Conservation (phyloP, 2,888 invertebrate species). For the Pristionchus maxplancki region DNA sequence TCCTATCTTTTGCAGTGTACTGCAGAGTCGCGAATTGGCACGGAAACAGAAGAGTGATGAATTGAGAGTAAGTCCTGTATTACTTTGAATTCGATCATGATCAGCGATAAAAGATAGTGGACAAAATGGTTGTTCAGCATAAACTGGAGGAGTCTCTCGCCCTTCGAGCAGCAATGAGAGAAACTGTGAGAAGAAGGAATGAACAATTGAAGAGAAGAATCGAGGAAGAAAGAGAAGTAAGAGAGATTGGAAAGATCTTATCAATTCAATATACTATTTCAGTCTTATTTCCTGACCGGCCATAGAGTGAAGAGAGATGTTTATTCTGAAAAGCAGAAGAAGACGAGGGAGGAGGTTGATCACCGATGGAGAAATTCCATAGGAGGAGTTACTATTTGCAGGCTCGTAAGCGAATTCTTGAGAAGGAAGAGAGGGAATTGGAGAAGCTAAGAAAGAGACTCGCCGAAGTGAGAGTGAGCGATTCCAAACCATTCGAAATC, state of each 20-base stretch:
- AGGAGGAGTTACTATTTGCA: neutral
- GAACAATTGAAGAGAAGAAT: neutral
- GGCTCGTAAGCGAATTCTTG: neutral
- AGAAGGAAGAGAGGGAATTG: constrained; percentile 5
- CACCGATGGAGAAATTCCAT: neutral
- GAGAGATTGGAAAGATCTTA: too few species aligned
- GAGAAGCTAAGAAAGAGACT: constrained; percentile 8
- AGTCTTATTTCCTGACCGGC: neutral
- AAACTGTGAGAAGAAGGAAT: neutral
- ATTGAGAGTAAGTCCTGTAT: constrained; percentile 37
- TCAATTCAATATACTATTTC: too few species aligned
- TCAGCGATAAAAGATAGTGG: neutral
- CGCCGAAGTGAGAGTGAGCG: neutral
- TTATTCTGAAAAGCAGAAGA: neutral
- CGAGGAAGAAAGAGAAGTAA: neutral
- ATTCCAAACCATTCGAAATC: neutral
- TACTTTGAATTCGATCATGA: neutral
- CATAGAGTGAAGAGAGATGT: neutral
- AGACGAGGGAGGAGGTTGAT: constrained; percentile 8
- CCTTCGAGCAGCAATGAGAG: constrained; percentile 7
- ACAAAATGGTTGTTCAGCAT: neutral
- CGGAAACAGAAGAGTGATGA: constrained; percentile 21
- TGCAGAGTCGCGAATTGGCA: neutral
- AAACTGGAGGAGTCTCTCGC: constrained; percentile 26
- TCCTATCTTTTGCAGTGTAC: neutral